phyloP scores from a whole-genome alignment of 2,888 invertebrate genomes.

The Zaprionus bogoriensis region DNA sequence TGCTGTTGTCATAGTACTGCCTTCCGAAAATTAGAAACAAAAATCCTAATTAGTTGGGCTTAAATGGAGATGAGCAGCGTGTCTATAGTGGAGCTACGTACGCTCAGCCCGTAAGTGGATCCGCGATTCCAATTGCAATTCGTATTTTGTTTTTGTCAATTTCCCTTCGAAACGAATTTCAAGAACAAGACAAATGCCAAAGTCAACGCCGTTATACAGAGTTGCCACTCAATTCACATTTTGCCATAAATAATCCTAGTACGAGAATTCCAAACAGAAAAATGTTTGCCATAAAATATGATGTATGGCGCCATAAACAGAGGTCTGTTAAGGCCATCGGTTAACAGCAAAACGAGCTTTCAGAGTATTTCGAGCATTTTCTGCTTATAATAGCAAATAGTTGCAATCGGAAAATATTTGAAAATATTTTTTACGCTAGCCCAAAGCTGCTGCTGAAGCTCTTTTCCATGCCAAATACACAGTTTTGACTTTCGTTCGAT shows the following conservation, averaged over 20 bases:
- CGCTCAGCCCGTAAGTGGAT: background rate
- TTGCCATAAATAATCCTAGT: background rate
- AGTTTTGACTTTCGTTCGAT: too few species aligned
- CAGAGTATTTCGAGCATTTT: too few species aligned
- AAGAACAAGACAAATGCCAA: slow-evolving; percentile 29
- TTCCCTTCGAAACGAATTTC: slow-evolving; percentile 25
- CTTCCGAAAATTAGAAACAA: background rate
- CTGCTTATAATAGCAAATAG: too few species aligned
- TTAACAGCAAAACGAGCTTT: too few species aligned
- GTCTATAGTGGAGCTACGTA: background rate
- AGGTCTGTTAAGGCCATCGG: too few species aligned
- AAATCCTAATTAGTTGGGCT: background rate
- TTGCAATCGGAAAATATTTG: too few species aligned
- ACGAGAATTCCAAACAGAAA: background rate
- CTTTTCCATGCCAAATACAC: too few species aligned
- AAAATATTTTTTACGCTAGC: too few species aligned
- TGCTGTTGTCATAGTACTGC: background rate
- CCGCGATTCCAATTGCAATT: slow-evolving; percentile 1
- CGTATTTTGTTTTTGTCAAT: slow-evolving; percentile 32
- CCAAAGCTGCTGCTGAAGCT: too few species aligned
- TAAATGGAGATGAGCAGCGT: too few species aligned
- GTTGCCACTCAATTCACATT: slow-evolving; percentile 34
- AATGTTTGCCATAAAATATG: too few species aligned
- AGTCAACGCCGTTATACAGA: slow-evolving; percentile 46
- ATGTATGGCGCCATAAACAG: too few species aligned